Percentiles rank a stretch among this genome's conserved stretches.
These are phyloP conservation scores for Oscheius sp. DNA, from an alignment of 1,140 invertebrate genomes.

Conservation along the genomic window DNA sequence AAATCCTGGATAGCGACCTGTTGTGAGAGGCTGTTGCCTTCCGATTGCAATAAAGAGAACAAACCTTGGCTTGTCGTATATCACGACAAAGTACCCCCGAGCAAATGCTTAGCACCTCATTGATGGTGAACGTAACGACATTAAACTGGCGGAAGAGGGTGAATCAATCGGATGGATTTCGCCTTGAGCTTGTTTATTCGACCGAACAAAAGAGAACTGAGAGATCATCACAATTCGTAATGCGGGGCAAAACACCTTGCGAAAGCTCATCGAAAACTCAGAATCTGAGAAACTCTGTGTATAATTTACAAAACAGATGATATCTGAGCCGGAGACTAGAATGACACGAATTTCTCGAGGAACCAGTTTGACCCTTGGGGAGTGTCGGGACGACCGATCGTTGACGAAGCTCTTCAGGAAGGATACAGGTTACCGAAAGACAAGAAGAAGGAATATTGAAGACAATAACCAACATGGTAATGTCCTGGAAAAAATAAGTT, in stretches of 20 bases:
- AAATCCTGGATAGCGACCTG: background rate
- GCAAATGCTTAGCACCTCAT: slow-evolving; percentile 10
- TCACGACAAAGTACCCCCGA: background rate
- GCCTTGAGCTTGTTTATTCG: background rate
- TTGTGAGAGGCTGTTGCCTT: background rate
- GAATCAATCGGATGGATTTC: background rate
- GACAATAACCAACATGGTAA: background rate
- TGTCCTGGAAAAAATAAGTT: background rate
- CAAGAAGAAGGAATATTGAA: background rate
- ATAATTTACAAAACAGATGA: background rate
- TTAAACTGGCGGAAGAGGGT: background rate
- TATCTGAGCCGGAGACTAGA: slow-evolving; percentile 4
- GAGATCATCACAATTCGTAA: slow-evolving; percentile 9
- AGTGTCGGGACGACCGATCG: too few species aligned
- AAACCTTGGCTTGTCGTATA: background rate
- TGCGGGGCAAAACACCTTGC: background rate
- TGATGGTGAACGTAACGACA: background rate
- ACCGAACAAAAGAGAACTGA: background rate
- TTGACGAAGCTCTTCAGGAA: background rate
- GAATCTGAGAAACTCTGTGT: background rate
- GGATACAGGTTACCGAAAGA: background rate
- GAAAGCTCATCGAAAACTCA: slow-evolving; percentile 9
- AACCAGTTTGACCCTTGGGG: too few species aligned
- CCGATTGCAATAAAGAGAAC: slow-evolving; percentile 7
- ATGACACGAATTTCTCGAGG: slow-evolving; percentile 1